These are phyloP conservation scores for Hycleus cichorii DNA, from an alignment of 1,140 invertebrate genomes.

Conservation along the genomic window DNA sequence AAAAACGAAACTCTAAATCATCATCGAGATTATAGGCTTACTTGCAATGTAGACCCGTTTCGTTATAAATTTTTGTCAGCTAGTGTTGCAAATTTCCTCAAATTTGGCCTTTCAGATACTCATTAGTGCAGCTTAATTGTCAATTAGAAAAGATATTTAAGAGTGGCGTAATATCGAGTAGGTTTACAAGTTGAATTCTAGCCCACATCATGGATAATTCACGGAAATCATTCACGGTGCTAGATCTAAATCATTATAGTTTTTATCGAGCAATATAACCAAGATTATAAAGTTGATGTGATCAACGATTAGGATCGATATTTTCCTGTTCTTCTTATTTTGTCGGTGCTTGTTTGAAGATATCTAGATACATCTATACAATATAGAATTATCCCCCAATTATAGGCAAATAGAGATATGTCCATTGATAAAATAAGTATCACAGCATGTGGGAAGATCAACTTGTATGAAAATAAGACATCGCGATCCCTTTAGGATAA, in stretches of 20 bases:
- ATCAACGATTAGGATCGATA: too few relatives aligned
- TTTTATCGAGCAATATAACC: not conserved
- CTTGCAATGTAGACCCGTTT: not conserved
- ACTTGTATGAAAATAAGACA: slow-evolving; percentile 25
- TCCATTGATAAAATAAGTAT: slow-evolving; percentile 22
- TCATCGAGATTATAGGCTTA: too few relatives aligned
- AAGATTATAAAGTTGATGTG: too few relatives aligned
- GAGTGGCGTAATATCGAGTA: too few relatives aligned
- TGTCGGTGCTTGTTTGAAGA: too few relatives aligned
- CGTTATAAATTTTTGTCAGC: not conserved
- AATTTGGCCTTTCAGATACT: too few relatives aligned
- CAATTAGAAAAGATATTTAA: too few relatives aligned
- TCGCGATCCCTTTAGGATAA: slow-evolving; percentile 17
- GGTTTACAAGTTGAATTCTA: too few relatives aligned
- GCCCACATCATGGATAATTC: too few relatives aligned
- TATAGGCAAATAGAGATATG: slow-evolving; percentile 28
- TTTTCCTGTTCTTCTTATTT: too few relatives aligned
- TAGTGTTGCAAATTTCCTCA: not conserved
- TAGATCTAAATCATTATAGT: not conserved
- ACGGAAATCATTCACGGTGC: too few relatives aligned
- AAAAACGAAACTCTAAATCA: too few relatives aligned
- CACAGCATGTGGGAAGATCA: slow-evolving; percentile 24
- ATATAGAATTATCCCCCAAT: slow-evolving; percentile 28
- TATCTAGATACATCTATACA: slow-evolving; percentile 25
- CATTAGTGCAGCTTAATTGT: not conserved